These are phyloP conservation scores for Percopsis omiscomaycus DNA, from an alignment of 2,797 vertebrate genomes.

Conservation along the genomic window DNA sequence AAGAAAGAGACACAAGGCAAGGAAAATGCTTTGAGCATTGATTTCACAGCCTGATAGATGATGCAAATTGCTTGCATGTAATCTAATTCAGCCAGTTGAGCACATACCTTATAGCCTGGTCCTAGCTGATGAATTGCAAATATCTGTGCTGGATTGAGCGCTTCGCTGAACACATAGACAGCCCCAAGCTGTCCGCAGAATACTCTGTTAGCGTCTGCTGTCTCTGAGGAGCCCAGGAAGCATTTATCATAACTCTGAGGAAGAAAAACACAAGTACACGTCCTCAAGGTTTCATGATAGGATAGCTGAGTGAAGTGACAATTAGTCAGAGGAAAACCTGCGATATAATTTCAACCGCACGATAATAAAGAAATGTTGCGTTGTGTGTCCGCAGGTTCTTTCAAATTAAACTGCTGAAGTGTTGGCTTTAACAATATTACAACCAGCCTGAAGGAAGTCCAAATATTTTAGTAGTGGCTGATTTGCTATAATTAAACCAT, in stretches of 20 bases:
- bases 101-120: conserved; percentile 92
- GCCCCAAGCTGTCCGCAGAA: conserved; percentile 98
- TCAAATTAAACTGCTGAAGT: background rate
- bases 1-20: conserved; percentile 38
- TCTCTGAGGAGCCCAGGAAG: conserved; percentile 98
- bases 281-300: background rate
- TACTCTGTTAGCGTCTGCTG: conserved; percentile 93
- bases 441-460: conserved; percentile 2
- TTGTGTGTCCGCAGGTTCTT: background rate
- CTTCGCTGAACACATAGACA: conserved; percentile 94
- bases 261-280: conserved; percentile 42
- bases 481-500: background rate
- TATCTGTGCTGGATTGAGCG: conserved; percentile 96
- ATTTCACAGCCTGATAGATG: conserved; percentile 62
- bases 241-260: conserved; percentile 96
- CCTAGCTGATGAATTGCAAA: conserved; percentile 98
- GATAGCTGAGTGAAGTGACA: conserved; percentile 3
- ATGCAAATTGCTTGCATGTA: conserved; percentile 51
- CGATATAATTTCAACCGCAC: conserved; percentile 7
- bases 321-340: conserved; percentile 13
- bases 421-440: background rate
- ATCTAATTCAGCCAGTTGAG: conserved; percentile 57
- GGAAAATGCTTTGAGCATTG: conserved; percentile 36
- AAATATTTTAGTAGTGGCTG: background rate
- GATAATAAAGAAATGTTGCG: conserved; percentile 3